These are phyloP conservation scores for Trichopoda pennipes DNA, from an alignment of 2,888 invertebrate species.

Conservation along the genomic window DNA sequence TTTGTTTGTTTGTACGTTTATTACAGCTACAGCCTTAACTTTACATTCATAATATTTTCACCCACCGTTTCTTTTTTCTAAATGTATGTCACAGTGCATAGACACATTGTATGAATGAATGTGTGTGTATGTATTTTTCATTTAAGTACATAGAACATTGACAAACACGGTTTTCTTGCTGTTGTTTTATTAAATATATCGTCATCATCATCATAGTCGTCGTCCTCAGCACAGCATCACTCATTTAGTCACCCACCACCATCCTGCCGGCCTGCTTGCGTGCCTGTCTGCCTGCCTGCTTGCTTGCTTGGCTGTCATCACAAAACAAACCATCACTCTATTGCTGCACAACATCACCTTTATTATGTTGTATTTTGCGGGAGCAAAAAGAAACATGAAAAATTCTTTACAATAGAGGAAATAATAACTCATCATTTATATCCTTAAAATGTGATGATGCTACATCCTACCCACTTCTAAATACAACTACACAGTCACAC, in stretches of 20 bases:
- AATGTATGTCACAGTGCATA: slow-evolving; percentile 2
- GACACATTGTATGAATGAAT: not conserved
- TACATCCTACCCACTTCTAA: slow-evolving; percentile 18
- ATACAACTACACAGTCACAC: not conserved
- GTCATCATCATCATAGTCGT: slow-evolving; percentile 17
- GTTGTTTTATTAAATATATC: slow-evolving; percentile 49
- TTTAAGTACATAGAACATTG: slow-evolving; percentile 46
- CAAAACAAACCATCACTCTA: slow-evolving; percentile 29
- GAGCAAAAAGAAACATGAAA: slow-evolving; percentile 57
- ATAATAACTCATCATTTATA: slow-evolving; percentile 66
- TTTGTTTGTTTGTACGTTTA: slow-evolving; percentile 18
- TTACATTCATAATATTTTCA: slow-evolving; percentile 51
- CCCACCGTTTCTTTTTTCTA: slow-evolving; percentile 39
- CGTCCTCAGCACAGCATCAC: slow-evolving; percentile 17
- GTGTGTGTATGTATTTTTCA: not conserved
- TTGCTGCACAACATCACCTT: slow-evolving; percentile 54
- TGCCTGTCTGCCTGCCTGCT: not conserved
- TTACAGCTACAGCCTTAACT: slow-evolving; percentile 19
- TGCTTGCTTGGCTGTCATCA: slow-evolving; percentile 28
- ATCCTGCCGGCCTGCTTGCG: slow-evolving; percentile 15
- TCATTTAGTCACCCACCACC: slow-evolving; percentile 58
- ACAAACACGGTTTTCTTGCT: slow-evolving; percentile 41
- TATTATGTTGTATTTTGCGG: slow-evolving; percentile 60
- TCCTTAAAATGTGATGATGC: slow-evolving; percentile 60
- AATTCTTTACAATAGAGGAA: slow-evolving; percentile 58